Evolutionary conservation across 2,888 invertebrate species (phyloP).

Genomic region (Thera britannica): DNA sequence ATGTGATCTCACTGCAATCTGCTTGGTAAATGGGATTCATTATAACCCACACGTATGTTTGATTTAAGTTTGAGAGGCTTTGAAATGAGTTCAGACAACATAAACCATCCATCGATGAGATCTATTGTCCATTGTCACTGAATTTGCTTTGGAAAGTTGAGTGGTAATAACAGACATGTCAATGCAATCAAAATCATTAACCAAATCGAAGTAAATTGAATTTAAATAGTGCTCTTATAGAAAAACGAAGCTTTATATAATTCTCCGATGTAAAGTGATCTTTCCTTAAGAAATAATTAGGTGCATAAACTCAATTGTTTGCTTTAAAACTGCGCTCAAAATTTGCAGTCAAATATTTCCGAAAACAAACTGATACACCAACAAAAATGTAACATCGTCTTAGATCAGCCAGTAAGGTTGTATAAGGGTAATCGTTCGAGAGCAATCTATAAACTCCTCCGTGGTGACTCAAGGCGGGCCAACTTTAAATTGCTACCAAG

Average conservation of each 20-base stretch:
- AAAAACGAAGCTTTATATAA: too few relatives aligned
- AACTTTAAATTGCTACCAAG: slow-evolving; percentile 82
- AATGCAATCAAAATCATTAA: background rate
- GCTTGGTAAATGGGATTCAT: slow-evolving; percentile 43
- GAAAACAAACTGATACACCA: slow-evolving; percentile 43
- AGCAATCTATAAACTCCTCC: slow-evolving; percentile 77
- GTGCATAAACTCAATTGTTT: background rate
- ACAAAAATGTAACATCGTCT: slow-evolving; percentile 49
- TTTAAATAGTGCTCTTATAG: too few relatives aligned
- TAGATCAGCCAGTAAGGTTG: slow-evolving; percentile 71
- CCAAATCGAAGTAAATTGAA: too few relatives aligned
- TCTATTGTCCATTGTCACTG: background rate
- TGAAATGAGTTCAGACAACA: background rate
- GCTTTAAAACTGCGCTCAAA: slow-evolving; percentile 13
- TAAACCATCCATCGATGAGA: background rate
- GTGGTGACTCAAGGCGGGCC: slow-evolving; percentile 69
- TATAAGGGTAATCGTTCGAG: slow-evolving; percentile 79
- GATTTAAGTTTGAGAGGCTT: slow-evolving; percentile 18
- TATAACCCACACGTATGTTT: slow-evolving; percentile 31
- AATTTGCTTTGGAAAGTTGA: background rate
- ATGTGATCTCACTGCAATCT: slow-evolving; percentile 53
- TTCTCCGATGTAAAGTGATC: too few relatives aligned
- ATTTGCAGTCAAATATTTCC: slow-evolving; percentile 27
- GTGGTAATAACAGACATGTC: background rate
- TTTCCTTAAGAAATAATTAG: background rate